Evolutionary conservation across 1,140 invertebrate species (phyloP).

Genomic region (Gryllus bimaculatus): DNA sequence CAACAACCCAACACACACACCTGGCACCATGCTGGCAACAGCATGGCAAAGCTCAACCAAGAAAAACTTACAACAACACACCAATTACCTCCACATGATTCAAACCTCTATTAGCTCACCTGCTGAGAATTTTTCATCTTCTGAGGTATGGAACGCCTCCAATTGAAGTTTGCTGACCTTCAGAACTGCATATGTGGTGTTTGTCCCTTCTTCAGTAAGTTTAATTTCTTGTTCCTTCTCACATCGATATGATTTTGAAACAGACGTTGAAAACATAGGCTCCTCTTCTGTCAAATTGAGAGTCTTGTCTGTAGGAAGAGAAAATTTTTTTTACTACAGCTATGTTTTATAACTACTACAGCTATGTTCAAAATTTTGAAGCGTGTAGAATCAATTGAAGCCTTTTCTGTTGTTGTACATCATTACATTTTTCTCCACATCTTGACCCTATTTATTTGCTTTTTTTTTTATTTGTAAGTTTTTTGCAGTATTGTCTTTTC

Average conservation of each 20-base stretch:
- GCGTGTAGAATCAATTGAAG: no score
- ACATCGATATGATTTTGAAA: constrained; percentile 59
- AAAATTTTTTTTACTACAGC: background rate
- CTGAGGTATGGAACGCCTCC: constrained; percentile 54
- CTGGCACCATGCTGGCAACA: no score
- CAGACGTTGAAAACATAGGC: constrained; percentile 39
- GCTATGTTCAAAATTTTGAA: no score
- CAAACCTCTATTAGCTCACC: constrained; percentile 35
- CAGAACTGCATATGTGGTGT: background rate
- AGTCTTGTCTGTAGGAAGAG: background rate
- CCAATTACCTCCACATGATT: no score
- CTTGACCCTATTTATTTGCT: no score
- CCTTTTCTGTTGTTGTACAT: no score
- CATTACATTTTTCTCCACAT: no score
- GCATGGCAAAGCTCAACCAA: no score
- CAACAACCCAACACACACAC: no score
- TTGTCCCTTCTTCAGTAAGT: constrained; percentile 32
- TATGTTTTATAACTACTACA: background rate
- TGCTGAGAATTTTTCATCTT: constrained; percentile 39
- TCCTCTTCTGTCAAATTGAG: constrained; percentile 51
- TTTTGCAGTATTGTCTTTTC: no score
- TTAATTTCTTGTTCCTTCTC: constrained; percentile 42
- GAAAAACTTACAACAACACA: no score
- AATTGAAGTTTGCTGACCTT: constrained; percentile 51
- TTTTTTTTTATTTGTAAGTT: no score